Conservation (phyloP, 2,888 invertebrate species). For the Colletes collaris region DNA sequence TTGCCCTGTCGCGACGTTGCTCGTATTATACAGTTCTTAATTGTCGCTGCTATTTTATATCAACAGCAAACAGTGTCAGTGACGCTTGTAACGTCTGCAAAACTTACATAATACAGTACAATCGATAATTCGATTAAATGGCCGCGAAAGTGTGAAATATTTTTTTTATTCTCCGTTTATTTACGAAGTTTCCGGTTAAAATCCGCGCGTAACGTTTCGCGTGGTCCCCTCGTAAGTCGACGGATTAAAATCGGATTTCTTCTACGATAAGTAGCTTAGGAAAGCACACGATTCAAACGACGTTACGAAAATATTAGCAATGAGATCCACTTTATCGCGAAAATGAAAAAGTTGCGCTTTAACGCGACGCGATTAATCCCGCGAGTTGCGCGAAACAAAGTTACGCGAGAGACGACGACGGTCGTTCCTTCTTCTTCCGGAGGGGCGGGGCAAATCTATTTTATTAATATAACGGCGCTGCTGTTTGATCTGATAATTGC, state of each 20-base stretch:
- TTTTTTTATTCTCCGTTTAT: too few relatives aligned
- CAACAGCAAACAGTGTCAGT: too few relatives aligned
- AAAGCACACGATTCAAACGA: neutral
- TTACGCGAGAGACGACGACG: slow-evolving; percentile 66
- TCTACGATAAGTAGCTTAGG: neutral
- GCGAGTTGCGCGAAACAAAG: slow-evolving; percentile 75
- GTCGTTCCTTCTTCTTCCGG: slow-evolving; percentile 45
- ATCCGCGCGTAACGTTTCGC: too few relatives aligned
- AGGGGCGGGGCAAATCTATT: slow-evolving; percentile 72
- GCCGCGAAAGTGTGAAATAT: too few relatives aligned
- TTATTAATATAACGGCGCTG: slow-evolving; percentile 78
- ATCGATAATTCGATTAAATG: too few relatives aligned
- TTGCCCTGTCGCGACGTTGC: neutral
- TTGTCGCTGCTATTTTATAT: too few relatives aligned
- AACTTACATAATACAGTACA: too few relatives aligned
- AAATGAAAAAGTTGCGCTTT: slow-evolving; percentile 75
- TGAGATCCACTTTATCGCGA: slow-evolving; percentile 64
- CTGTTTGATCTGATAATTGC: slow-evolving; percentile 79
- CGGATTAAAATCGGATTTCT: neutral
- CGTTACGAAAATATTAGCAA: slow-evolving; percentile 6
- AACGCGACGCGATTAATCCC: slow-evolving; percentile 76
- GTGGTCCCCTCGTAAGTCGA: too few relatives aligned
- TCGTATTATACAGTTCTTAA: neutral
- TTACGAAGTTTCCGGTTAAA: too few relatives aligned
- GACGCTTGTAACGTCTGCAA: too few relatives aligned